Base-by-base conservation (phyloP, 2,888 invertebrate species). In the Argyresthia albistria region DNA sequence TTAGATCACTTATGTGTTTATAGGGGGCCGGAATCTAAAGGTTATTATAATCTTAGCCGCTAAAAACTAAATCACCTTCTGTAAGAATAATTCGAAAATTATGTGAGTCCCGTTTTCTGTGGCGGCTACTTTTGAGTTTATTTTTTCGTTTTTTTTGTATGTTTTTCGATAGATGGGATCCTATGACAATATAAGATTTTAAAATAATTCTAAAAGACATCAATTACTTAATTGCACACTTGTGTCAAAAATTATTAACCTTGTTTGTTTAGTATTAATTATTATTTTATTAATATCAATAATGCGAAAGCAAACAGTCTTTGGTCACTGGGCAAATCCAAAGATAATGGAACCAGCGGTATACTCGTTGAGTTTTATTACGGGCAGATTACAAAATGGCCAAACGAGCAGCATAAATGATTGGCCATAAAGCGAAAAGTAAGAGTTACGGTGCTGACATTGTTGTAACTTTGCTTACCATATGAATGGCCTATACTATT, bases 1-100 rank as follows among this genome's bases (percentile, higher is more conserved):
- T 87, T 86, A 87, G 83, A 84, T 87, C 86, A 86, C 87, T 87
- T 87, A 87, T 84, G 80, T 84, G 87, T 83, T 87, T 86, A 87
- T 79, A 84, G 77, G 74, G 83, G 86, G 87, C 73, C 78, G 86
- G 79, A 77, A 74, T 48, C 10, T 79, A 58, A 63, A 65, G 63
- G 63, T 64, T 76, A 79, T 82, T 76, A 74, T 76, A 79, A 77
- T 75, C 71, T 73, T 76, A 76, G 80, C 77, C 54, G 10, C 10
- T 58, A 57, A 57, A 56, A 57, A 25, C 25, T 25, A 25, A 25
- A 25, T 25, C 25, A 25, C 25, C 25, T 25, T 25, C 25, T 6
- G 25, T 25, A 25, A 25, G 25, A 25, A 4, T 25, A n/a, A n/a
- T 25, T 47, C 35, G n/a, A 46, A 46, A 35, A 46, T 35, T 15